phyloP scores from a whole-genome alignment of 2,113 vertebrate genomes.

The Melanerpes formicivorus region DNA sequence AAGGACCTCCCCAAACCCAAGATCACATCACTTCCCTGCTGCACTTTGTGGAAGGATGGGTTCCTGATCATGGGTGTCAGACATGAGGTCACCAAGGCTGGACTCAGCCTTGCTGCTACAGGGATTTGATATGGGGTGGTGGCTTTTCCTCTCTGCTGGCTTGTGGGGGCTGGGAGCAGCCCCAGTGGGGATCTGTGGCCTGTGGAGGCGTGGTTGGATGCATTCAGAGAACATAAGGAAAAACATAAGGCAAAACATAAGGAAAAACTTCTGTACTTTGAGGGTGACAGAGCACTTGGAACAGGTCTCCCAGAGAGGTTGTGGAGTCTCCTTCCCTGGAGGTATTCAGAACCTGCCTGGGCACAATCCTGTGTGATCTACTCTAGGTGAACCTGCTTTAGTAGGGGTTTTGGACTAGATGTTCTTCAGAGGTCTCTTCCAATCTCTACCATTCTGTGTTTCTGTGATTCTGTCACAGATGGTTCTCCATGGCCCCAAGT shows the following conservation, averaged over 20 bases:
- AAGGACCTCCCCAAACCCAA: neutral
- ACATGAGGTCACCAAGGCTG: neutral
- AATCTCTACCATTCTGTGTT: neutral
- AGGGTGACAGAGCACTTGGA: neutral
- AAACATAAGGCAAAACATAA: neutral
- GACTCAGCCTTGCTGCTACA: neutral
- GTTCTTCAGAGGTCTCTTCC: neutral
- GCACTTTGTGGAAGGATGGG: neutral
- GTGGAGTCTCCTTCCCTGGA: neutral
- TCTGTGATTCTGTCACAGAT: neutral
- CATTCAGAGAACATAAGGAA: neutral
- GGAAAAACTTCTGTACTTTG: neutral
- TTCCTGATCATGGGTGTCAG: neutral
- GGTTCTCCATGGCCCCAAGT: neutral
- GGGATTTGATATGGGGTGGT: rapidly evolving
- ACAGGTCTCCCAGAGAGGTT: neutral
- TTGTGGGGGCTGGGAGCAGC: rapidly evolving
- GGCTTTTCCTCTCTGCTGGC: neutral
- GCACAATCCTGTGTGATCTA: neutral
- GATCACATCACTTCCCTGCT: neutral
- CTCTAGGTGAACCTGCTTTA: neutral
- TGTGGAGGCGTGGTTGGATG: rapidly evolving
- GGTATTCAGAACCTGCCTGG: neutral
- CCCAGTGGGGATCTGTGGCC: neutral
- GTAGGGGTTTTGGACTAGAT: neutral